phyloP scores from a whole-genome alignment of 2,113 vertebrate species.

The Oreochromis tanganicae region DNA sequence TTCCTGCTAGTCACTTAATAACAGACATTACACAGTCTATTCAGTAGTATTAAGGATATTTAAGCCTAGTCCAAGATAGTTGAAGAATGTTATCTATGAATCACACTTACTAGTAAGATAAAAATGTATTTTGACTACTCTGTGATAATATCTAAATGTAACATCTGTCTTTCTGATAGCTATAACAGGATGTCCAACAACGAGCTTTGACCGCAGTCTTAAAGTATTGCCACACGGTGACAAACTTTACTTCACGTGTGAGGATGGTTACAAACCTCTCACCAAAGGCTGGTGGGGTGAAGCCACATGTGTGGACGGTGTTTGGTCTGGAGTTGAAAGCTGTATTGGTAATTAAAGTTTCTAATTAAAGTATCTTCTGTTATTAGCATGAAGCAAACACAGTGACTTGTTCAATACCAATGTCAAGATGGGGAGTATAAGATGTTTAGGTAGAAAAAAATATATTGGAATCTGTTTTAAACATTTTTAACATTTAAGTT shows the following conservation, averaged over 20 bases:
- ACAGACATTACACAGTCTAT: neutral
- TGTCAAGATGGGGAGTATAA: rapidly evolving
- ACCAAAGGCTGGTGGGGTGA: conserved; percentile 40
- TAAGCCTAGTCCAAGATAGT: neutral
- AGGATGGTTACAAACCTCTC: conserved; percentile 4
- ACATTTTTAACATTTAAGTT: neutral
- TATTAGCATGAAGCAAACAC: neutral
- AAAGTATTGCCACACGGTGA: rapidly evolving
- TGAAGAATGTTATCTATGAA: neutral
- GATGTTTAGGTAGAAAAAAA: rapidly evolving
- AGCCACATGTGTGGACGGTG: neutral
- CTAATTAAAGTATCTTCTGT: rapidly evolving
- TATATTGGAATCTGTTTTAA: rapidly evolving
- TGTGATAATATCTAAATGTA: neutral
- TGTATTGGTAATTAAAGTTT: conserved; percentile 56
- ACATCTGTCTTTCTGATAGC: neutral
- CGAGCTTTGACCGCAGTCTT: neutral
- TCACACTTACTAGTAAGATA: neutral
- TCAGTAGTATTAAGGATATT: neutral
- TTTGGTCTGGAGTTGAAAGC: neutral
- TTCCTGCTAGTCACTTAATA: neutral
- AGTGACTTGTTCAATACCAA: neutral
- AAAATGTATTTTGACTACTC: neutral
- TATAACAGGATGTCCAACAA: neutral
- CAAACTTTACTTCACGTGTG: conserved; percentile 27